Base-by-base conservation (phyloP, 2,113 vertebrate species). In the Colossoma macropomum region DNA sequence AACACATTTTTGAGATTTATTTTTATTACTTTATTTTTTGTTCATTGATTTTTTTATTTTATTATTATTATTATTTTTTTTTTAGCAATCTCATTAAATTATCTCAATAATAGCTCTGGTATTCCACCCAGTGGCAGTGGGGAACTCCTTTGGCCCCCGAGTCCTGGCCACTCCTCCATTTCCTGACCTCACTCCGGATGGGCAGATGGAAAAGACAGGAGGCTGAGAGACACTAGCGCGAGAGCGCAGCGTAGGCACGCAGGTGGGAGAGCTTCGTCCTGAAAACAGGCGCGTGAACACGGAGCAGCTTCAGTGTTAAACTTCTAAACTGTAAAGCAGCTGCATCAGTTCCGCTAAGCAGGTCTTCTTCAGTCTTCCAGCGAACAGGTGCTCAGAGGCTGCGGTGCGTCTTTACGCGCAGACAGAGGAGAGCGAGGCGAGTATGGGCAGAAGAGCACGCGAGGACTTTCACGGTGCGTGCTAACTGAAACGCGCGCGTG, bases 361-460 rank as follows among this genome's bases (percentile, higher is more conserved):
- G 17, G 50, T n/a, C 21, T 69, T 62, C 2, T 11, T 50, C 68
- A 69, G 75, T 77, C n/a, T 21, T 4, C 17, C 17, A 23, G 30
- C 66, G 54, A 76, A 83, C 85, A 86, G 72, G 85, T 83, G 81
- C 54, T 41, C 63, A 21, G 13, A 69, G 69, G 5, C 69, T 50
- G 28, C 34, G 12, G 9, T 25, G 32, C n/a, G 19, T 12, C 38
- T 70, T 50, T 65, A 32, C 59, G 4, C 45, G 56, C 17, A n/a
- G 32, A 5, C 21, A 65, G 21, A 25, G 7, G 8, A 13, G 56
- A 23, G 38, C 54, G 28, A 16, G 6, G 68, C 28, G 65, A 6
- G 30, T 17, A 65, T 41, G 21, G n/a, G 28, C 38, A 54, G 12
- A 65, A 28, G 6, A 38, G 56, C 56, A 54, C 28, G 41, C 23